These are phyloP conservation scores for Zoanthus gigantus DNA, from an alignment of 92 coral and sea anemone species.

Conservation along the genomic window DNA sequence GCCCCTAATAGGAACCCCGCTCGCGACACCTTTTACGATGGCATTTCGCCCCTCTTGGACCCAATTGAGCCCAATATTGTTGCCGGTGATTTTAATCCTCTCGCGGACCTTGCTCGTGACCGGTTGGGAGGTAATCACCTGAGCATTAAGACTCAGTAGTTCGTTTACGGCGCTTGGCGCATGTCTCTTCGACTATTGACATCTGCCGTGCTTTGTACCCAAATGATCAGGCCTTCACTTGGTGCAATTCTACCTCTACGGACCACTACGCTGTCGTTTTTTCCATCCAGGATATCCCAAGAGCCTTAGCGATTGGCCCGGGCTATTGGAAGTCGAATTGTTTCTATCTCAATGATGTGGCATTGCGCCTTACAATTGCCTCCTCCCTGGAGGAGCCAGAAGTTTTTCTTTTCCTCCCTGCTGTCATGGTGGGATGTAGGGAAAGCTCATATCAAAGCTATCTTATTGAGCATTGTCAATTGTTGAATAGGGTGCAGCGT, in stretches of 20 bases:
- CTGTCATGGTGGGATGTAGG: too few species aligned
- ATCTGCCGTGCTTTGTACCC: constrained; percentile 65
- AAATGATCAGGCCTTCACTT: constrained; percentile 18
- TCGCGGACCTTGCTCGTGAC: constrained; percentile 42
- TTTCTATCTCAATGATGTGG: neutral
- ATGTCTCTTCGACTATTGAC: constrained; percentile 26
- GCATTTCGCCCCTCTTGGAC: neutral
- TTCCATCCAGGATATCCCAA: neutral
- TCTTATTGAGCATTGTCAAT: too few species aligned
- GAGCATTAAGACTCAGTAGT: neutral
- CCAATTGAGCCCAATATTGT: constrained; percentile 8
- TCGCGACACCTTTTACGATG: constrained; percentile 31
- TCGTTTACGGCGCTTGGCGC: constrained; percentile 10
- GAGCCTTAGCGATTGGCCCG: neutral
- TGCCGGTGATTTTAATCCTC: neutral
- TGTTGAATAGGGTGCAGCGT: too few species aligned
- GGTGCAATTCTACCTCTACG: constrained; percentile 54
- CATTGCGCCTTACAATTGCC: neutral
- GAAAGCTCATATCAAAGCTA: too few species aligned
- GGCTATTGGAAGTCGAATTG: constrained; percentile 52
- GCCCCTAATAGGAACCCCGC: constrained; percentile 38
- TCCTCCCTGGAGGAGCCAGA: too few species aligned
- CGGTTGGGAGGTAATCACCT: constrained; percentile 21
- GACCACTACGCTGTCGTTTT: constrained; percentile 25
- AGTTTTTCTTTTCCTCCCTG: too few species aligned